Evolutionary conservation across 2,113 vertebrate genomes (phyloP), one percentile per base, ranked within the genome.

Genomic region (Syrmaticus mikado): DNA sequence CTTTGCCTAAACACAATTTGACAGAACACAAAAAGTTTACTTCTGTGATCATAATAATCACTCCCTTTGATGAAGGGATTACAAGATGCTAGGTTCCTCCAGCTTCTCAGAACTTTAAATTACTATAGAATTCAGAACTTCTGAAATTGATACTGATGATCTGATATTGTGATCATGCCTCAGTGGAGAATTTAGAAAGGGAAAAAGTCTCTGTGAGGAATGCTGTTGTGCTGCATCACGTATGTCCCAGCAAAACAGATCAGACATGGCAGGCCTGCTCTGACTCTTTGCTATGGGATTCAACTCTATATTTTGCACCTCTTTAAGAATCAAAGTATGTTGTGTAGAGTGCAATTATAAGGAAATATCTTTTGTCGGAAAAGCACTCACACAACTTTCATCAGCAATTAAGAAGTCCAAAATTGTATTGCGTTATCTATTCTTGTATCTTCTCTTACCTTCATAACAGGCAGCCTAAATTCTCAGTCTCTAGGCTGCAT

Each of bases 91-190:
- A 73, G 72, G 61, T 61, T 68, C 57, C 85, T 93, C 45, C 36
- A 73, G 62, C 38, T 68, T 77, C 95, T 91, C 76, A 19, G 66
- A 50, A 60, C 74, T 96, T 96, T 95, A 91, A 94, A 90, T 94
- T 90, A 87, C 60, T 55, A 60, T 28, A 79, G 92, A 91, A 95
- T 89, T 90, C 79, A 87, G 70, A 94, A 73, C 57, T 82, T 92
- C 75, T 85, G 67, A 85, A 91, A 83, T 52, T 78, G 94, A 87
- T 94, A 92, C 89, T 86, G 89, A 95, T 82, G 65, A 90, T 91
- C 71, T 84, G 85, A 91, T 95, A 82, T 11, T 90, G 82, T 68
- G 83, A 38, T 90, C 50, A 4, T 81, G 32, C 64, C 73, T 95
- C 68, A 72, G 50, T 57, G 77, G 78, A 92, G 67, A 82, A 97